Conservation (phyloP, 2,888 invertebrate species). For the Ornithoptera priamus region DNA sequence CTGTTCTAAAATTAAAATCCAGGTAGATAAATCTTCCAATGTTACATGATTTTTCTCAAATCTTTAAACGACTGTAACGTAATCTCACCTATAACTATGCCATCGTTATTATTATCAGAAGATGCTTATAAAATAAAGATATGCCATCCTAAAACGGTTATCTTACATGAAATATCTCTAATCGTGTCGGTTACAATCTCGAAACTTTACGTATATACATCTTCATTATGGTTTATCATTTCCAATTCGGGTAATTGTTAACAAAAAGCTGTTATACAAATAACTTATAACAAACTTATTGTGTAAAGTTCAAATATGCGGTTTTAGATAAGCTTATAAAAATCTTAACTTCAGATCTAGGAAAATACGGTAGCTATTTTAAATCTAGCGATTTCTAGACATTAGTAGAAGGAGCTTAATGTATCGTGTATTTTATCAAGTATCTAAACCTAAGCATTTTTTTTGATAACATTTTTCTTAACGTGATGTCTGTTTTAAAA, state of each 20-base stretch:
- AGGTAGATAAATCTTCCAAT: too few species aligned
- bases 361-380: too few species aligned
- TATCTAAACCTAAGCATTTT: too few species aligned
- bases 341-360: too few species aligned
- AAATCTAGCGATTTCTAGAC: too few species aligned
- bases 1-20: too few species aligned
- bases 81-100: constrained; percentile 18
- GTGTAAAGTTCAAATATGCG: background rate
- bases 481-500: too few species aligned
- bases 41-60: background rate
- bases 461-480: too few species aligned
- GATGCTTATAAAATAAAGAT: constrained; percentile 14
- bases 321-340: background rate
- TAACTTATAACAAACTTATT: background rate
- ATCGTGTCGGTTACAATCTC: constrained; percentile 11
- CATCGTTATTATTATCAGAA: constrained; percentile 10
- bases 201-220: constrained; percentile 7
- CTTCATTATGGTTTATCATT: constrained; percentile 11
- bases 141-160: background rate
- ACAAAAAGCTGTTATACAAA: background rate
- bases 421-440: too few species aligned
- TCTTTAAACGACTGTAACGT: constrained; percentile 3
- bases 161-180: constrained; percentile 11
- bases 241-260: background rate
- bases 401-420: too few species aligned